These are phyloP conservation scores for Babyrousa celebensis DNA, from an alignment of 2,797 vertebrate genomes.

Conservation along the genomic window DNA sequence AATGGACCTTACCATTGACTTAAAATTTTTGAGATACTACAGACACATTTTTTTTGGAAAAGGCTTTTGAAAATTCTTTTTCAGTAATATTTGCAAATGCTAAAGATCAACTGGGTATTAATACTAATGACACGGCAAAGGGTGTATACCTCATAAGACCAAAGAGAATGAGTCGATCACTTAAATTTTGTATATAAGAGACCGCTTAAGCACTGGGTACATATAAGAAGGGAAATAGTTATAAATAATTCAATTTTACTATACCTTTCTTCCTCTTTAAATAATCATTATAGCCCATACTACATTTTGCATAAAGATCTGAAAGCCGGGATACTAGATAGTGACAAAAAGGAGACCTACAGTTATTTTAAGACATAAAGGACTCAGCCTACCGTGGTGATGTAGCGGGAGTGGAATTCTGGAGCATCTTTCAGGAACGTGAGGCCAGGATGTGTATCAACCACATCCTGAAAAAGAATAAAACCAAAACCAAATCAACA, in stretches of 20 bases:
- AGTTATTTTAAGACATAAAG: slow-evolving; percentile 34
- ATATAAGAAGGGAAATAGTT: slow-evolving; percentile 30
- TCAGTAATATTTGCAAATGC: slow-evolving; percentile 67
- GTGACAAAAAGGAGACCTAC: slow-evolving; percentile 12
- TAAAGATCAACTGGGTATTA: slow-evolving; percentile 49
- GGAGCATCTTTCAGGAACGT: slow-evolving; percentile 99
- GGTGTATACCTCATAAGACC: not conserved
- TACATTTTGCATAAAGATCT: slow-evolving; percentile 51
- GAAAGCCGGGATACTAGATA: slow-evolving; percentile 30
- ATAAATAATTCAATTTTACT: slow-evolving; percentile 31
- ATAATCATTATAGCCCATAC: slow-evolving; percentile 41
- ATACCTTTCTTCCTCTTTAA: slow-evolving; percentile 60
- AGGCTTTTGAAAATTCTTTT: slow-evolving; percentile 66
- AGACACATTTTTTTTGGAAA: slow-evolving; percentile 51
- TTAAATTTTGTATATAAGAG: slow-evolving; percentile 60
- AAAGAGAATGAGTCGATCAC: slow-evolving; percentile 19
- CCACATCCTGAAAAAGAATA: slow-evolving; percentile 95
- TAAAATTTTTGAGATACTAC: slow-evolving; percentile 30
- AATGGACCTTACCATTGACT: not conserved
- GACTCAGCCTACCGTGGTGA: slow-evolving; percentile 95
- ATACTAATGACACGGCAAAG: slow-evolving; percentile 42
- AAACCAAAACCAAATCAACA: slow-evolving; percentile 72
- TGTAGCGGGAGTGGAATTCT: slow-evolving; percentile 99
- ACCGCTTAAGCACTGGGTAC: slow-evolving; percentile 26
- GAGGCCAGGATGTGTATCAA: slow-evolving; percentile 98